Evolutionary conservation across 2,113 vertebrate species (phyloP), one percentile per base, ranked within the genome.

Genomic region (Chauna torquata): DNA sequence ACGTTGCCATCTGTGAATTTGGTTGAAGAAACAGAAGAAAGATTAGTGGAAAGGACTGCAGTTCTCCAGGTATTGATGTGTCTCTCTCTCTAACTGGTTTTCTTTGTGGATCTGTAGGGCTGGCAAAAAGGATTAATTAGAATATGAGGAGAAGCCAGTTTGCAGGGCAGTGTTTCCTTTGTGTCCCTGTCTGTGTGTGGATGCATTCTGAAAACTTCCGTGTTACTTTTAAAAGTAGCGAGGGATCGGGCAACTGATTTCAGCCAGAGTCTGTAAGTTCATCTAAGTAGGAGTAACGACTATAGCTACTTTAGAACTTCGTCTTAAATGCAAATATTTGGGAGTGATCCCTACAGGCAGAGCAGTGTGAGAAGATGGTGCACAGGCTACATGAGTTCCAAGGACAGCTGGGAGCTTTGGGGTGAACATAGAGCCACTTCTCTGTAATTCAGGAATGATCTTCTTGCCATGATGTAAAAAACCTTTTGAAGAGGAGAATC

Each of bases 21-120:
- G 96, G 98, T 98, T 80, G 97, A 98, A 76, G 98, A 98, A 70
- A 98, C 98, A 8, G 99, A 99, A 92, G 98, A 99, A 88, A 96
- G 98, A 92, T 87, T 98, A 38, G 78, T 94, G 44, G 97, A 99
- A 92, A 98, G 97, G 70, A 98, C 98, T 86, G 94, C 96, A 8
- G 66, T 98, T 80, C 98, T 98, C 81, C 97, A 99, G 99, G 99
- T 99, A 98, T 77, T 82, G 96, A 70, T 72, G 27, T 66, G 38
- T 87, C 45, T 82, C 4, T 85, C 9, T 71, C 34, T 75, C 62
- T 80, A 42, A 23, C 58, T 78, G 19, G 2, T 78, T 86, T 70
- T 88, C 45, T 82, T 59, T 3, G 1, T 79, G 34, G 25, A 66
- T 75, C 28, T 47, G 16, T 54, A 76, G 34, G 55, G 25, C 9